Evolutionary conservation across 2,888 invertebrate genomes (phyloP).

Genomic region (Agonopterix alstromeriana): DNA sequence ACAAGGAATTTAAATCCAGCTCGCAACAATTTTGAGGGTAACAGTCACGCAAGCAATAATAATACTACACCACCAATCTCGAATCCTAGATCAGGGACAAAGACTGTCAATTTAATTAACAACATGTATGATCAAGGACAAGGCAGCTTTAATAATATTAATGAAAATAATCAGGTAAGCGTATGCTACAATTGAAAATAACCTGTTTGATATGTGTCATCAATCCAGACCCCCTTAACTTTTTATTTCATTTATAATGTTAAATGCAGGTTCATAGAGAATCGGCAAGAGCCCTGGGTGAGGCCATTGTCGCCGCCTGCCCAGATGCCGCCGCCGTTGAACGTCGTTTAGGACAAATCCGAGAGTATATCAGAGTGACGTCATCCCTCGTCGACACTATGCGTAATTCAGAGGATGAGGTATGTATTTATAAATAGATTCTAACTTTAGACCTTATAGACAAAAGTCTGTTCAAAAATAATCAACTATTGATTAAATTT

Average conservation of each 20-base stretch:
- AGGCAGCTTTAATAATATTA: conserved; percentile 56
- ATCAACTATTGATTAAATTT: conserved; percentile 7
- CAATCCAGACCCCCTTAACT: not conserved
- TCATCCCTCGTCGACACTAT: conserved; percentile 82
- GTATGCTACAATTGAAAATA: not conserved
- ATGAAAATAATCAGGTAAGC: conserved; percentile 63
- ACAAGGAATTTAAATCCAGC: conserved; percentile 63
- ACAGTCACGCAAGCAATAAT: conserved; percentile 50
- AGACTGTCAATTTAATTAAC: conserved; percentile 66
- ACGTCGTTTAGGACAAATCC: conserved; percentile 81
- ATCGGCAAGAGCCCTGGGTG: conserved; percentile 60
- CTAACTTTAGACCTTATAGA: not conserved
- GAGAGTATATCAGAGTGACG: conserved; percentile 84
- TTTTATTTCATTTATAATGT: not conserved
- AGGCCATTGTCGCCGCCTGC: conserved; percentile 66
- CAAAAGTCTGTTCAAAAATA: not conserved
- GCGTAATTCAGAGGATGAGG: conserved; percentile 82
- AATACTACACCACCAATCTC: conserved; percentile 46
- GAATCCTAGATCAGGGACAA: conserved; percentile 51
- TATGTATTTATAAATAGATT: conserved; percentile 29
- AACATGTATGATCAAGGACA: conserved; percentile 69
- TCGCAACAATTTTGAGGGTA: conserved; percentile 59
- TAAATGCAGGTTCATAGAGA: conserved; percentile 54
- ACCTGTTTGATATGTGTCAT: too few species aligned
- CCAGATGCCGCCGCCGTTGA: conserved; percentile 83